Evolutionary conservation across 1,140 invertebrate genomes (phyloP), one percentile per base, ranked within the genome.

Genomic region (Leptinotarsa lineolata): DNA sequence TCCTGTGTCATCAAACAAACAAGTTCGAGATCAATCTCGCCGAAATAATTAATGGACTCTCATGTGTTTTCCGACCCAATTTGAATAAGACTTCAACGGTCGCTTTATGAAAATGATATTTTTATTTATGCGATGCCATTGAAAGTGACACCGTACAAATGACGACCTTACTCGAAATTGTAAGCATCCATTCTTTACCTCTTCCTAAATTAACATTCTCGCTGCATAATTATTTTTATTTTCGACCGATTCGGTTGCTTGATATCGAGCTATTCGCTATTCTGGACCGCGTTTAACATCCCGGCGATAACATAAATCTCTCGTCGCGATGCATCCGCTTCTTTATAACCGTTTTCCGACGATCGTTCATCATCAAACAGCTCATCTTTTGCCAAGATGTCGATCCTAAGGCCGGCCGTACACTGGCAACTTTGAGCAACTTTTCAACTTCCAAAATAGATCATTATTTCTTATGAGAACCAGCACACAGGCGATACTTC

Each of bases 151-250:
- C 44, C 13, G 45, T 63, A 71, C 60, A 63, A 58, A 30, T 45
- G 15, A n/a, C 61, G 59, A 71, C 70, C 61, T 63, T 39, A 39
- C 22, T 58, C 39, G 61, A 39, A 54, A 54, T 18, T 54, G 48
- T 18, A 54, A 63, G 60, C 70, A 39, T 21, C 45, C 46, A 71
- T 71, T 71, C 39, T 63, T 63, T 63, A 63, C n/a, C 13, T 54
- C 16, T 54, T 22, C 20, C 60, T 16, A 63, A 63, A 22, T 63
- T 63, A 63, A 63, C 16, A 18, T 63, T 63, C 8, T 63, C 20
- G 60, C 22, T 20, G 60, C 18, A 63, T n/a, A 54, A 54, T 54
- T 54, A 54, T 54, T 54, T 54, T 54, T 54, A 13, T 54, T 54
- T 54, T 54, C 21, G 60, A 63, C 16, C 60, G 20, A 63, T 24